phyloP scores from a whole-genome alignment of 2,888 invertebrate genomes.

The Polietes domitor region DNA sequence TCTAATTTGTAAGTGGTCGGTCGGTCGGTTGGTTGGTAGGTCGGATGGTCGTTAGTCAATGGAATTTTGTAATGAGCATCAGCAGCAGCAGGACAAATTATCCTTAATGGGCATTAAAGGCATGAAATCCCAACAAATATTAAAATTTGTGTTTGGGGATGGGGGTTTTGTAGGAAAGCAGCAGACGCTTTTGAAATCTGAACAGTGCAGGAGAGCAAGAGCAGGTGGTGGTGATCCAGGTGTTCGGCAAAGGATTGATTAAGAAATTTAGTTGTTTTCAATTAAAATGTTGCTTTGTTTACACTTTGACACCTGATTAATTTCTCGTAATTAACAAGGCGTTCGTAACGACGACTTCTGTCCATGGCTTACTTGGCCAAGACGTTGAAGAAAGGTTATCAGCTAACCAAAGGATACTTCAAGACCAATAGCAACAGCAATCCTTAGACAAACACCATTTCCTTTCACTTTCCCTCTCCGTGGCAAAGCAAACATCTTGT shows the following conservation, averaged over 20 bases:
- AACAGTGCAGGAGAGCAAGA: no score
- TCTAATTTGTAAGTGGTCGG: neutral
- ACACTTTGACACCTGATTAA: slow-evolving; percentile 2
- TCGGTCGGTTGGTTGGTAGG: no score
- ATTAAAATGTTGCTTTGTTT: neutral
- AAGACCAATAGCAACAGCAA: neutral
- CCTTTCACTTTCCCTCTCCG: neutral
- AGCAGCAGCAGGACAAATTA: neutral
- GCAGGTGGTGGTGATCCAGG: no score
- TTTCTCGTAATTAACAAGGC: neutral
- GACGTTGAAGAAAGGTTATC: neutral
- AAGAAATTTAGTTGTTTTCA: slow-evolving; percentile 3
- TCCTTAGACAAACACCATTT: neutral
- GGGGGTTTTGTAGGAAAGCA: no score
- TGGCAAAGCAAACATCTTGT: neutral
- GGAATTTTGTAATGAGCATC: no score
- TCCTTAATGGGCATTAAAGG: neutral
- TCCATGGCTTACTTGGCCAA: no score
- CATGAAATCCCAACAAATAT: no score
- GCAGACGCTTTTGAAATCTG: no score
- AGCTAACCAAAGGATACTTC: neutral
- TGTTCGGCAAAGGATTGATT: neutral
- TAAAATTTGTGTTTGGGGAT: no score
- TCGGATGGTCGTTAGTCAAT: no score
- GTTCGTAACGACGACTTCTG: neutral